Conservation (phyloP, 1,140 invertebrate genomes). For the Mycetomoellerius zeteki region DNA sequence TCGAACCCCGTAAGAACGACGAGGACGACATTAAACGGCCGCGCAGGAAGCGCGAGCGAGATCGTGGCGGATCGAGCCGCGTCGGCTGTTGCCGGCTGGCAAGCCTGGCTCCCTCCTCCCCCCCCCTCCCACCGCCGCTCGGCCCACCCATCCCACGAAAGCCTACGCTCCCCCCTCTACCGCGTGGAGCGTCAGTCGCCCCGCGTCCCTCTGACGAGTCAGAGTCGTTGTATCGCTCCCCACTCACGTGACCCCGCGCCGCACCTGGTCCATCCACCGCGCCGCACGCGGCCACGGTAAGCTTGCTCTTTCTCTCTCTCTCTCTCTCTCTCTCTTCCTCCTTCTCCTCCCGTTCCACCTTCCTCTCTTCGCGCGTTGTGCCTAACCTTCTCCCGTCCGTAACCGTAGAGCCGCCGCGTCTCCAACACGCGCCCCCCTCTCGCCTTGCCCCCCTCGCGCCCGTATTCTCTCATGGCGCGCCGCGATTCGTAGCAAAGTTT, state of each 20-base stretch:
- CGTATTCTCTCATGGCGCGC: conserved; percentile 65
- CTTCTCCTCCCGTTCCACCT: background rate
- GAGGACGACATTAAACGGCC: background rate
- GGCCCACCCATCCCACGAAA: background rate
- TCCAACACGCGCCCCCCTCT: conserved; percentile 52
- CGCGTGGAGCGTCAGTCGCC: conserved; percentile 65
- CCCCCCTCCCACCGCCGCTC: too few species aligned
- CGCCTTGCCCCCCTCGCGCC: conserved; percentile 1
- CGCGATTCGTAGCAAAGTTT: conserved; percentile 84
- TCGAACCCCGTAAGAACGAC: conserved; percentile 24
- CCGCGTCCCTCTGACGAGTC: conserved; percentile 62
- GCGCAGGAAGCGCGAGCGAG: conserved; percentile 57
- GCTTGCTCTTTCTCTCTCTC: background rate
- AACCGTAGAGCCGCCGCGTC: conserved; percentile 14
- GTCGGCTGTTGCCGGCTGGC: conserved; percentile 75
- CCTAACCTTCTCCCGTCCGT: conserved; percentile 47
- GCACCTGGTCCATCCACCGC: conserved; percentile 22
- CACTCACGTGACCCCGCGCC: conserved; percentile 45
- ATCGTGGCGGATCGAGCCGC: conserved; percentile 59
- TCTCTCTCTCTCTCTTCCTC: background rate
- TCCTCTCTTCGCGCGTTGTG: conserved; percentile 7
- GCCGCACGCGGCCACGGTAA: conserved; percentile 33
- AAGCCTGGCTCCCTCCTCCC: conserved; percentile 23
- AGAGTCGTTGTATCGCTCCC: conserved; percentile 61
- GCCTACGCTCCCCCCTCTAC: conserved; percentile 55